These are phyloP conservation scores for Chloropsis hardwickii DNA, from an alignment of 2,113 vertebrate species.

Conservation along the genomic window DNA sequence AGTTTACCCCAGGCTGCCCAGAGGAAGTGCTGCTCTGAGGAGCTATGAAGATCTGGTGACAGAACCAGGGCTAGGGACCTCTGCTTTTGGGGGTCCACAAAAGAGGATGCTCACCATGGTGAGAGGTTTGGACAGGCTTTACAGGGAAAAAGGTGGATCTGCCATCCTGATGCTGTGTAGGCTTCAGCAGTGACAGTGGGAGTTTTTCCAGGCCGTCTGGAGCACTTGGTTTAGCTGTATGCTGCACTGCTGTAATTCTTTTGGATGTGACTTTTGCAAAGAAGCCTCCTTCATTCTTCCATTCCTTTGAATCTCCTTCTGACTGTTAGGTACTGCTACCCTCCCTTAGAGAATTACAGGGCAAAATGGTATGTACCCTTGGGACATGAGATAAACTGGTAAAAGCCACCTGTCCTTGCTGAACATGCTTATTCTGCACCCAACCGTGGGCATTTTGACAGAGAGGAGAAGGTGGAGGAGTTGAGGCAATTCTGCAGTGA, in stretches of 20 bases:
- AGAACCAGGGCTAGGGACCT: not conserved
- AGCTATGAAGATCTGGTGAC: fast-evolving
- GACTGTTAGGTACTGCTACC: not conserved
- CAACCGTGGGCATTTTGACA: fast-evolving
- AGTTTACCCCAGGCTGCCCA: not conserved
- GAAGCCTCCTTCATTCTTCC: not conserved
- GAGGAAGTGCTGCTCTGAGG: not conserved
- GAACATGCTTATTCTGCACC: not conserved
- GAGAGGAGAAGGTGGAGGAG: not conserved
- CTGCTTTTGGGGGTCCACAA: not conserved
- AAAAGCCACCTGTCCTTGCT: not conserved
- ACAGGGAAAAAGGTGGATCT: not conserved
- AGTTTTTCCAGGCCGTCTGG: not conserved
- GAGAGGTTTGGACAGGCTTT: not conserved
- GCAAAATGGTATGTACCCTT: not conserved
- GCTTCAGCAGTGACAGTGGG: not conserved
- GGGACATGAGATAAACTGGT: not conserved
- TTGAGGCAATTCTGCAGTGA: not conserved
- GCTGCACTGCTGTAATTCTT: not conserved
- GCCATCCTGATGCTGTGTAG: not conserved
- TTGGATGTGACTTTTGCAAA: not conserved
- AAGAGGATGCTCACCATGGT: not conserved
- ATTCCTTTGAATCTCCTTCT: not conserved
- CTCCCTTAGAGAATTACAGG: not conserved
- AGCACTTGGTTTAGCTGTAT: not conserved